Conservation (phyloP, 2,797 vertebrate species). For the Iguana delicatissima region DNA sequence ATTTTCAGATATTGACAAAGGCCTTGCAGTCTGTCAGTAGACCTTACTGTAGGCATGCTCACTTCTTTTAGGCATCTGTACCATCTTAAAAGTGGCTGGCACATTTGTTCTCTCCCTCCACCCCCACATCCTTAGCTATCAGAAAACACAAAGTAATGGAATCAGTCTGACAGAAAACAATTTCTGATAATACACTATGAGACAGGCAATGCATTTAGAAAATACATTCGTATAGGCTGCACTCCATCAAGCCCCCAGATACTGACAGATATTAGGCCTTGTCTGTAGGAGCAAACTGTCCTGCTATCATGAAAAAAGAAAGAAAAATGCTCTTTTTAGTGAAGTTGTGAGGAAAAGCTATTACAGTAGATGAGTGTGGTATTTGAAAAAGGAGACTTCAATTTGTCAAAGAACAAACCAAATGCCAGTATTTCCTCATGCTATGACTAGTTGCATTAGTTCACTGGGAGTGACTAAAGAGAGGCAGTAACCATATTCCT, state of each 20-base stretch:
- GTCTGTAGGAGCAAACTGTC: not conserved
- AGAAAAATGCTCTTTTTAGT: not conserved
- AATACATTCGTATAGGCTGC: slow-evolving; percentile 8
- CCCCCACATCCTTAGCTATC: not conserved
- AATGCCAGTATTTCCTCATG: not conserved
- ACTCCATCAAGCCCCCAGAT: slow-evolving; percentile 3
- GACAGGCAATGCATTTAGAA: not conserved
- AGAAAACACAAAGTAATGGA: not conserved
- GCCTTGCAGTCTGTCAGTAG: too few species aligned
- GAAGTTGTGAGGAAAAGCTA: not conserved
- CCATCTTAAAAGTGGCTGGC: not conserved
- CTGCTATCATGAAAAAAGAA: not conserved
- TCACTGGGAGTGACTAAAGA: not conserved
- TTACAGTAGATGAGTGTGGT: not conserved
- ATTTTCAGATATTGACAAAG: not conserved
- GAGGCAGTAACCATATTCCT: not conserved
- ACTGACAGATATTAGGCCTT: not conserved
- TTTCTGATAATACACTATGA: slow-evolving; percentile 10
- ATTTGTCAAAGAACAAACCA: not conserved
- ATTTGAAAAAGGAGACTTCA: not conserved
- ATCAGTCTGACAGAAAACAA: slow-evolving; percentile 8
- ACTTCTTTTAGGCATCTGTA: not conserved
- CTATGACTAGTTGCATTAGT: not conserved
- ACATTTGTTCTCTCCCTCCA: not conserved
- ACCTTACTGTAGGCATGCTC: accelerated